Evolutionary conservation across 2,113 vertebrate genomes (phyloP).

Genomic region (Morone saxatilis): DNA sequence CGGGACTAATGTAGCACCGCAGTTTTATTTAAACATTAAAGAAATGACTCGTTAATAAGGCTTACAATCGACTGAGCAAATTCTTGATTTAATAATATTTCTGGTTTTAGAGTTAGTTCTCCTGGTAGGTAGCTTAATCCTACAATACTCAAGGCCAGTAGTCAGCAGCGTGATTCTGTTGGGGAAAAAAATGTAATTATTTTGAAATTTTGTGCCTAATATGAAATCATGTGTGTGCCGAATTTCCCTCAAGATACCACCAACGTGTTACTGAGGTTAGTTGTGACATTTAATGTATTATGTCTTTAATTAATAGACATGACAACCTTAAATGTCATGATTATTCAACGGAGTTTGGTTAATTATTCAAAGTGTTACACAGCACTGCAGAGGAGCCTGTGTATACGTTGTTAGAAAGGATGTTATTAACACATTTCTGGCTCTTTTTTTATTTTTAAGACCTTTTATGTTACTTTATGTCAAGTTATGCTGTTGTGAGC

Average conservation of each 20-base stretch:
- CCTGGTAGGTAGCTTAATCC: background rate
- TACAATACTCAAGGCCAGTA: background rate
- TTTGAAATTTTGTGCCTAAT: background rate
- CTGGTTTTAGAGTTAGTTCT: background rate
- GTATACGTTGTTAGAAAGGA: background rate
- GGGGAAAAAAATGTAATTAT: background rate
- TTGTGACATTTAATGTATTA: background rate
- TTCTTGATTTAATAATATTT: background rate
- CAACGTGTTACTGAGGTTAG: background rate
- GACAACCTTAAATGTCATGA: background rate
- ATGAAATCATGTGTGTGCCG: background rate
- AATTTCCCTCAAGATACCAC: background rate
- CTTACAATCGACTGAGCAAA: background rate
- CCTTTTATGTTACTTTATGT: background rate
- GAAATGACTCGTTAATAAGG: background rate
- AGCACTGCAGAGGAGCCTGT: conserved; percentile 9
- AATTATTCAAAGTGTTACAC: too few species aligned
- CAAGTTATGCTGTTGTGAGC: background rate
- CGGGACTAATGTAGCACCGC: fast-evolving
- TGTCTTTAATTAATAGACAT: background rate
- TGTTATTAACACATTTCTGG: background rate
- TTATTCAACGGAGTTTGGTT: conserved; percentile 20
- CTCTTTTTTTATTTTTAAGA: background rate
- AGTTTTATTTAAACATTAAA: background rate
- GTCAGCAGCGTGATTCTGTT: background rate